These are phyloP conservation scores for Rhinichthys klamathensis DNA, from an alignment of 2,113 vertebrate genomes.

Conservation along the genomic window DNA sequence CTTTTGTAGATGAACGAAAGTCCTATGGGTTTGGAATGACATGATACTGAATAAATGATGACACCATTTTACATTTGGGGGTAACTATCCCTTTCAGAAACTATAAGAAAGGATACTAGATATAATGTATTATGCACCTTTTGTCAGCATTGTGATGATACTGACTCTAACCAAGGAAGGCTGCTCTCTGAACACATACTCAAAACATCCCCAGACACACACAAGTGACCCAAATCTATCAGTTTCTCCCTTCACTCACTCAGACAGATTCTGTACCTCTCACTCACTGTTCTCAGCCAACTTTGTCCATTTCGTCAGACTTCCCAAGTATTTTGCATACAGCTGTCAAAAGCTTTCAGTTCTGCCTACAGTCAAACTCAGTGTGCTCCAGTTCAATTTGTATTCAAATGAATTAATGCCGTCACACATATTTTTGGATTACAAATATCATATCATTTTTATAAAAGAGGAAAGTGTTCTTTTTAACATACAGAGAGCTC, in stretches of 20 bases:
- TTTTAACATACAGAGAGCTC: conserved; percentile 10
- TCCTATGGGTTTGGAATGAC: neutral
- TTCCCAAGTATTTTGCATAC: conserved; percentile 28
- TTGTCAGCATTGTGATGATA: neutral
- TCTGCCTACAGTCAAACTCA: conserved; percentile 22
- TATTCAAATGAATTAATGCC: conserved; percentile 60
- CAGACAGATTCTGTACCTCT: conserved; percentile 28
- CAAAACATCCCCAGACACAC: conserved; percentile 4
- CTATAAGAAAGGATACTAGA: neutral
- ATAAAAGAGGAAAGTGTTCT: conserved; percentile 16
- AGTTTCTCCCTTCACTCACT: conserved; percentile 25
- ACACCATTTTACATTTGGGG: neutral
- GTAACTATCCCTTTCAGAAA: neutral
- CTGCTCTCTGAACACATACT: conserved; percentile 23
- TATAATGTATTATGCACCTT: neutral
- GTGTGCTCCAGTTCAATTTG: conserved; percentile 53
- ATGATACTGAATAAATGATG: neutral
- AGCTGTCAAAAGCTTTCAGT: conserved; percentile 41
- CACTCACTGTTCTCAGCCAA: conserved; percentile 19
- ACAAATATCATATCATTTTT: conserved; percentile 49
- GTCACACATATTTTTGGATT: conserved; percentile 52
- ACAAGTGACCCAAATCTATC: conserved; percentile 57
- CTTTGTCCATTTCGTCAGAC: conserved; percentile 47
- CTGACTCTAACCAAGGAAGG: neutral
- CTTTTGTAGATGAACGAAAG: neutral